These are phyloP conservation scores for Neomorphus geoffroyi DNA, from an alignment of 2,797 vertebrate species.

Conservation along the genomic window DNA sequence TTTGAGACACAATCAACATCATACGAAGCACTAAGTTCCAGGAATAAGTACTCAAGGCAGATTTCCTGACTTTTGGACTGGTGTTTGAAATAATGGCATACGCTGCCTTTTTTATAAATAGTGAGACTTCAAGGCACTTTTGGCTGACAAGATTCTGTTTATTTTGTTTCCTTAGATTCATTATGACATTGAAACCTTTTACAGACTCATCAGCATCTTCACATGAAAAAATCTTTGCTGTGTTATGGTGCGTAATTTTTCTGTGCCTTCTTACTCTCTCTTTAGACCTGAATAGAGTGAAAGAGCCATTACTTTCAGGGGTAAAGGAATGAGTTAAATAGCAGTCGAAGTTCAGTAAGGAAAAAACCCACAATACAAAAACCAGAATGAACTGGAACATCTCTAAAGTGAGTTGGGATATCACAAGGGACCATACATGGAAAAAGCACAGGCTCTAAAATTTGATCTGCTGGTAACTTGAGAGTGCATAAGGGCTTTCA, in stretches of 20 bases:
- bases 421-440: neutral
- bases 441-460: neutral
- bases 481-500: neutral
- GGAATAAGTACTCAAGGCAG: neutral
- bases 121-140: neutral
- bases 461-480: neutral
- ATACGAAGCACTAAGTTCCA: neutral
- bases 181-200: slow-evolving; percentile 87
- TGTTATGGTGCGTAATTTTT: slow-evolving; percentile 84
- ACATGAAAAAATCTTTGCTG: slow-evolving; percentile 86
- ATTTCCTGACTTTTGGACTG: neutral
- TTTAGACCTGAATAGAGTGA: neutral
- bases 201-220: slow-evolving; percentile 76
- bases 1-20: neutral
- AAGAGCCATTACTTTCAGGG: neutral
- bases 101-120: neutral
- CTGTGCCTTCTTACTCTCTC: neutral
- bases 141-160: neutral
- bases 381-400: neutral
- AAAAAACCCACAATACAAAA: neutral
- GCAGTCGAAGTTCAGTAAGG: neutral
- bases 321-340: neutral
- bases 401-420: neutral
- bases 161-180: slow-evolving; percentile 77
- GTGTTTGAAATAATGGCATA: neutral